phyloP scores from a whole-genome alignment of 2,797 vertebrate genomes.

The Calcarius lapponicus region DNA sequence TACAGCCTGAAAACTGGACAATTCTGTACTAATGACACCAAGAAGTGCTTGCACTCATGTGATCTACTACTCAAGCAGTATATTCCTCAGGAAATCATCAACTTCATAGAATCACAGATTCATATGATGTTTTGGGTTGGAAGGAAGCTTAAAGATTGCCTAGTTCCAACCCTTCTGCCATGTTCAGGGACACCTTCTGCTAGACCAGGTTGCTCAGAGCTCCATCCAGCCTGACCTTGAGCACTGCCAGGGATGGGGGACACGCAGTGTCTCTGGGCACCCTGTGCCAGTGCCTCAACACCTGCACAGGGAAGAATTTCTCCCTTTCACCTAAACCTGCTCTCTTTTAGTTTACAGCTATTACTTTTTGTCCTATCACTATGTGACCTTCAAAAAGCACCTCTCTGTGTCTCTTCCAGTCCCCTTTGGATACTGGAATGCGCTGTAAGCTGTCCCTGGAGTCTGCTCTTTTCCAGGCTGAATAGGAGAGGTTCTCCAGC shows the following conservation, averaged over 20 bases:
- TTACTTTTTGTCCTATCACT: neutral
- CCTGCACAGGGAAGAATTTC: neutral
- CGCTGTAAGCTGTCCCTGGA: neutral
- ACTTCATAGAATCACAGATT: neutral
- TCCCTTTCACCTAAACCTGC: neutral
- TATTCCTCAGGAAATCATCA: neutral
- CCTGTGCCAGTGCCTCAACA: neutral
- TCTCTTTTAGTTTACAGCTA: neutral
- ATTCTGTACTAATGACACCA: neutral
- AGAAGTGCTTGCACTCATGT: neutral
- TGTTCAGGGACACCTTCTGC: neutral
- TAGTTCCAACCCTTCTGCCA: neutral
- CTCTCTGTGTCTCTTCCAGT: neutral
- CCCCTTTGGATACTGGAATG: neutral
- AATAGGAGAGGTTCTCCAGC: neutral
- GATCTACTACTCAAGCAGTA: neutral
- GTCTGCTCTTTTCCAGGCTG: neutral
- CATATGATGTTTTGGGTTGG: neutral
- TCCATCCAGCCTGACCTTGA: neutral
- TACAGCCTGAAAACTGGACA: neutral
- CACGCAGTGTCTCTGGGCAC: neutral
- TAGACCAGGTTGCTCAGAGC: neutral
- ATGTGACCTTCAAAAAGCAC: neutral
- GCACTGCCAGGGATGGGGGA: too few species aligned
- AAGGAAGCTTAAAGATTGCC: neutral